Conservation (phyloP, 2,888 invertebrate genomes). For the Octodonta nipae region DNA sequence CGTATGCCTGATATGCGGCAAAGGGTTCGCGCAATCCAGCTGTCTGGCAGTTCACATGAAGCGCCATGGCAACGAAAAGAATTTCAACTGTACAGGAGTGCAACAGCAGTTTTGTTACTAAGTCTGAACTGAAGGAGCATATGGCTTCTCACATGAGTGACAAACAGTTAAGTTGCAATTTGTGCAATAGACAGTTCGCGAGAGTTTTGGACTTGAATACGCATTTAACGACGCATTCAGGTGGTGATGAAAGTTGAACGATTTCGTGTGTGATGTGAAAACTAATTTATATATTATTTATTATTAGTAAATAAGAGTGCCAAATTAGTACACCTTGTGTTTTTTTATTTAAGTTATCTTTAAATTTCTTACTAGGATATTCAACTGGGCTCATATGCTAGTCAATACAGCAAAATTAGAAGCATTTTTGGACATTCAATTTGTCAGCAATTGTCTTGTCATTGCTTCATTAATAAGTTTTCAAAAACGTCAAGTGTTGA, state of each 20-base stretch:
- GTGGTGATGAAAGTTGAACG: slow-evolving; percentile 9
- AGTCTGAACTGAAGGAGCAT: slow-evolving; percentile 7
- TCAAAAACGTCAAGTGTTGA: too few species aligned
- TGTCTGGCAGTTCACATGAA: slow-evolving; percentile 34
- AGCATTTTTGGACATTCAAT: too few species aligned
- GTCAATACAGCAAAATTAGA: too few species aligned
- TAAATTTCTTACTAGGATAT: too few species aligned
- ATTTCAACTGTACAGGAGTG: slow-evolving; percentile 1
- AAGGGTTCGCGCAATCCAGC: slow-evolving; percentile 34
- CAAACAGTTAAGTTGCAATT: slow-evolving; percentile 9
- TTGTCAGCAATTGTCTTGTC: too few species aligned
- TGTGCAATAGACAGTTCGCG: slow-evolving; percentile 9
- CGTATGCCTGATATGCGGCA: slow-evolving; percentile 30
- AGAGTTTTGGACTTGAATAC: slow-evolving; percentile 7
- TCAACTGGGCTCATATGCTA: too few species aligned
- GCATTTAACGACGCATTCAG: slow-evolving; percentile 8
- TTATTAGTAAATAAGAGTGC: too few species aligned
- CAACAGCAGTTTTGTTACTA: slow-evolving; percentile 7
- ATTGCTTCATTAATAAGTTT: too few species aligned
- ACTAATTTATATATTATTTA: neutral
- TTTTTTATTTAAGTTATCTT: too few species aligned
- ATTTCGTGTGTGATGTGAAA: slow-evolving; percentile 5
- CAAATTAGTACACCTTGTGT: too few species aligned
- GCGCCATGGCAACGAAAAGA: slow-evolving; percentile 21
- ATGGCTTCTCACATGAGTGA: slow-evolving; percentile 5